Evolutionary conservation across 2,888 invertebrate species (phyloP).

Genomic region (Nemoura dubitans): DNA sequence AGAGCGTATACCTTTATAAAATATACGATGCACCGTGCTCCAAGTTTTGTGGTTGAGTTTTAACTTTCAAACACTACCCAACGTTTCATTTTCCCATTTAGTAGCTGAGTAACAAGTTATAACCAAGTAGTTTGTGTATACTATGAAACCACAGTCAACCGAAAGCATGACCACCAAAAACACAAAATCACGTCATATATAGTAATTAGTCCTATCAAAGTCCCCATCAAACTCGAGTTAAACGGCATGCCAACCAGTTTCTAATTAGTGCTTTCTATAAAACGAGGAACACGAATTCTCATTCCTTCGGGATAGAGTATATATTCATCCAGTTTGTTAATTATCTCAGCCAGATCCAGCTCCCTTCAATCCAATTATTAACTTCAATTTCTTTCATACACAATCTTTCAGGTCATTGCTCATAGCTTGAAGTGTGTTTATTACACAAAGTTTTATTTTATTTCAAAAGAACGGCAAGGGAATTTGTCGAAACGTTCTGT

Average conservation of each 20-base stretch:
- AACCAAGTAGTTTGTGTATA: not conserved
- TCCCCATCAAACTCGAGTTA: not conserved
- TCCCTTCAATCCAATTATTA: conserved; percentile 7
- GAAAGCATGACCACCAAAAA: conserved; percentile 4
- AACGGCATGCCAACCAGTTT: not conserved
- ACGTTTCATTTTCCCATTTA: not conserved
- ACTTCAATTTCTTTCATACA: not conserved
- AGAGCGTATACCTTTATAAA: not conserved
- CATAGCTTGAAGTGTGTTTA: not conserved
- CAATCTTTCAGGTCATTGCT: conserved; percentile 10
- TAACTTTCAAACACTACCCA: not conserved
- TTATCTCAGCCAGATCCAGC: not conserved
- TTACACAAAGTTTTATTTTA: conserved; percentile 2
- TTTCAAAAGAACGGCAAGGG: not conserved
- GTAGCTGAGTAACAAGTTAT: not conserved
- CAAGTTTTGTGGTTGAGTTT: not conserved
- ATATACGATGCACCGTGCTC: not conserved
- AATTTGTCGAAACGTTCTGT: not conserved
- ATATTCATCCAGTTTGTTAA: not conserved
- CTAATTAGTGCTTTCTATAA: not conserved
- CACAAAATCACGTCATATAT: not conserved
- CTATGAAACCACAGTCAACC: not conserved
- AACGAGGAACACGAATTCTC: conserved; percentile 4
- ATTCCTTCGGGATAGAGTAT: conserved; percentile 1
- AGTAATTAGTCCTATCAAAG: conserved; percentile 12